Evolutionary conservation across 2,888 invertebrate genomes (phyloP).

Genomic region (Polydrusus tereticollis): DNA sequence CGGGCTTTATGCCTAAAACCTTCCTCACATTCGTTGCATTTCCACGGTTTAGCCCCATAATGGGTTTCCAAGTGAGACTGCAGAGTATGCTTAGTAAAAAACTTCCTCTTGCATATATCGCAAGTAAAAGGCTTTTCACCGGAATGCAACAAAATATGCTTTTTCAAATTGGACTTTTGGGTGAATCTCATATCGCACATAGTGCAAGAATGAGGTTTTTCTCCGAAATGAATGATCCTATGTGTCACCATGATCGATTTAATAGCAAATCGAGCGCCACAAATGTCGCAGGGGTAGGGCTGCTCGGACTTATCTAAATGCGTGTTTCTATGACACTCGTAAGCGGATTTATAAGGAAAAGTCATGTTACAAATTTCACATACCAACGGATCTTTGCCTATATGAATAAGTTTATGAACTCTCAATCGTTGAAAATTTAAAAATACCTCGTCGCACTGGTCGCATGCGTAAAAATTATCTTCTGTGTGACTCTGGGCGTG

Average conservation of each 20-base stretch:
- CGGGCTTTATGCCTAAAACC: slow-evolving; percentile 26
- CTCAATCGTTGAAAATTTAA: slow-evolving; percentile 8
- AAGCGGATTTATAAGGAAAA: slow-evolving; percentile 15
- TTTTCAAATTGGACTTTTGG: slow-evolving; percentile 39
- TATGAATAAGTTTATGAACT: slow-evolving; percentile 16
- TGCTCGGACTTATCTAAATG: slow-evolving; percentile 12
- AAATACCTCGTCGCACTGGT: slow-evolving; percentile 22
- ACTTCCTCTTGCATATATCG: slow-evolving; percentile 22
- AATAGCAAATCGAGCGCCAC: slow-evolving; percentile 12
- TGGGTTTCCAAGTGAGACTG: slow-evolving; percentile 35
- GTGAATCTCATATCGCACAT: slow-evolving; percentile 25
- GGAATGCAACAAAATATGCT: slow-evolving; percentile 24
- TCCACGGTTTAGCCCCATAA: slow-evolving; percentile 28
- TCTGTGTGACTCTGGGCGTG: slow-evolving; percentile 16
- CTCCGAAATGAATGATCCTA: slow-evolving; percentile 14
- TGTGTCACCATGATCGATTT: slow-evolving; percentile 23
- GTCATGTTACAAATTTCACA: slow-evolving; percentile 24
- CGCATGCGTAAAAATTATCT: slow-evolving; percentile 15
- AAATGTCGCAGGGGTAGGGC: slow-evolving; percentile 17
- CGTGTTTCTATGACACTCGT: slow-evolving; percentile 10
- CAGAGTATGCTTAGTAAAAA: slow-evolving; percentile 31
- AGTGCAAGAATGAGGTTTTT: slow-evolving; percentile 20
- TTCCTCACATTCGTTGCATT: slow-evolving; percentile 30
- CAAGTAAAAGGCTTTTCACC: slow-evolving; percentile 24
- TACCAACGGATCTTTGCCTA: slow-evolving; percentile 3